Conservation (phyloP, 2,113 vertebrate species). For the Tachycineta bicolor region DNA sequence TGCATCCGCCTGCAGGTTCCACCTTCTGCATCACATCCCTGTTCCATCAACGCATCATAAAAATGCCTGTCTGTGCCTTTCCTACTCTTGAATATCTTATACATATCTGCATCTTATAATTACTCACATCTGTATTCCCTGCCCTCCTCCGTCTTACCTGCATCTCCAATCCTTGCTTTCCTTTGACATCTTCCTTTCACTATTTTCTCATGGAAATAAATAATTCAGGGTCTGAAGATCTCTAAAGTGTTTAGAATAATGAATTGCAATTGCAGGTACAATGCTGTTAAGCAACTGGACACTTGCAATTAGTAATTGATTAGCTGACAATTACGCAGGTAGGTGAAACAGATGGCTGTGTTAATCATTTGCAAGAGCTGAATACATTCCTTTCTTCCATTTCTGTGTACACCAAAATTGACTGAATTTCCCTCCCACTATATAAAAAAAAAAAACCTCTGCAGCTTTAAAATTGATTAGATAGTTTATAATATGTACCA, state of each 20-base stretch:
- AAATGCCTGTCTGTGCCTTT: neutral
- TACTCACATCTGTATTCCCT: neutral
- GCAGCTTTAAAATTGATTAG: neutral
- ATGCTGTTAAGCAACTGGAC: slow-evolving; percentile 4
- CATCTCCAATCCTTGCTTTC: neutral
- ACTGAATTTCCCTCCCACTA: neutral
- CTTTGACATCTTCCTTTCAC: neutral
- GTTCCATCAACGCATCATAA: neutral
- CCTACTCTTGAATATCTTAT: neutral
- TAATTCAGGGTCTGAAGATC: neutral
- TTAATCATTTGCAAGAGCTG: slow-evolving; percentile 9
- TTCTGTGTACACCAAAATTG: neutral
- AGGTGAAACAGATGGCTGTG: slow-evolving; percentile 31
- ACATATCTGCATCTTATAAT: neutral
- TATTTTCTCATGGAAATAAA: neutral
- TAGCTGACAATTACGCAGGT: slow-evolving; percentile 31
- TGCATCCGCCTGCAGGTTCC: neutral
- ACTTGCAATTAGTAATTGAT: slow-evolving; percentile 49
- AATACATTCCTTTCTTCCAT: neutral
- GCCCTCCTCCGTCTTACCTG: neutral
- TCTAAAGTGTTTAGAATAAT: neutral
- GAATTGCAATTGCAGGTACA: neutral
- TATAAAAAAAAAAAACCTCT: neutral
- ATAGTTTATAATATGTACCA: neutral
- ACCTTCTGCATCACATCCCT: neutral